phyloP scores from a whole-genome alignment of 2,113 vertebrate genomes.

The Mormyrus lacerda region DNA sequence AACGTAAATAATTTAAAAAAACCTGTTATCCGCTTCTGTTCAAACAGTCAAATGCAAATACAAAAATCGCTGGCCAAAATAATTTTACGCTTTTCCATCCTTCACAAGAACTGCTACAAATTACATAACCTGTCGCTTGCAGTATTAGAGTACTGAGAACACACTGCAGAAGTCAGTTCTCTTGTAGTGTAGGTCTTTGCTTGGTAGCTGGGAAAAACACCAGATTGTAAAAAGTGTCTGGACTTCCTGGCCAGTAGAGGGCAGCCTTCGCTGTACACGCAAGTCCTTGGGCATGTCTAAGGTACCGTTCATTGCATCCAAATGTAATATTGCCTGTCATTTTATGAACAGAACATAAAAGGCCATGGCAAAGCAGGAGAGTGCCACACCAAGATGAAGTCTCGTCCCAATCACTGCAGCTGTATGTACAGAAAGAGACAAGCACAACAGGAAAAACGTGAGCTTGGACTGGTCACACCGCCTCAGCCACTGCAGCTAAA shows the following conservation, averaged over 20 bases:
- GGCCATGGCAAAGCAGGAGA: constrained; percentile 68
- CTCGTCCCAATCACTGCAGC: constrained; percentile 71
- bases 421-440: constrained; percentile 29
- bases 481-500: neutral
- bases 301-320: neutral
- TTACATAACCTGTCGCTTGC: neutral
- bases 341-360: constrained; percentile 69
- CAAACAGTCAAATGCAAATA: neutral
- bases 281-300: neutral
- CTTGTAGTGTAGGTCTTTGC: neutral
- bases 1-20: neutral
- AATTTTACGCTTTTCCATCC: neutral
- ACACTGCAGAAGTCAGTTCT: neutral
- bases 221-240: neutral
- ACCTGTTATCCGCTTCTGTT: neutral
- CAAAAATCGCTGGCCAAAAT: neutral
- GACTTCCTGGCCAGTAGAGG: constrained; percentile 4
- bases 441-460: neutral
- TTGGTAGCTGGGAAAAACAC: neutral
- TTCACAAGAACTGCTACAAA: neutral
- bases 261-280: neutral
- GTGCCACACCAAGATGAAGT: constrained; percentile 63
- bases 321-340: constrained; percentile 44
- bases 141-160: neutral
- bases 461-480: neutral